A percentile compares a stretch with the other conserved stretches of the same genome.
phyloP scores from a whole-genome alignment of 2,113 vertebrate genomes.

The Zosterops hypoxanthus region DNA sequence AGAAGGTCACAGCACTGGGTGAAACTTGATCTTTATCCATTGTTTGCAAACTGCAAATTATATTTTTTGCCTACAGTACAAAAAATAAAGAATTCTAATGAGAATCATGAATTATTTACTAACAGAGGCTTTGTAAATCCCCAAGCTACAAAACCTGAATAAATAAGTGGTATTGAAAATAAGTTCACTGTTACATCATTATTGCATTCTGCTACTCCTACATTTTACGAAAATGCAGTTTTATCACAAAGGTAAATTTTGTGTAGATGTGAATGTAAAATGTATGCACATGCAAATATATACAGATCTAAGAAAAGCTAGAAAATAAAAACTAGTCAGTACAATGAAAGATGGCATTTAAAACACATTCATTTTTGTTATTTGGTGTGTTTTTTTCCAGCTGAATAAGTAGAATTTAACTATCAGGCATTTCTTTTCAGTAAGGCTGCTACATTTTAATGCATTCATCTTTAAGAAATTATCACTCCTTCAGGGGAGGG shows the following conservation, averaged over 20 bases:
- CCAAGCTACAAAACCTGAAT: slow-evolving; percentile 5
- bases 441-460: not conserved
- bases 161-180: not conserved
- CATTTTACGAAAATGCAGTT: not conserved
- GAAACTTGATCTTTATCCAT: not conserved
- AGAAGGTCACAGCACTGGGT: not conserved
- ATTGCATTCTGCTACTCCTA: not conserved
- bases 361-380: not conserved
- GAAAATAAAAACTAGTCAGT: not conserved
- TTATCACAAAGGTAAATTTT: not conserved
- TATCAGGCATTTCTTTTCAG: not conserved
- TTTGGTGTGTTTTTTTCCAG: not conserved
- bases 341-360: not conserved
- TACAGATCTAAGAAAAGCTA: not conserved
- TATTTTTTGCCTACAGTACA: slow-evolving; percentile 1
- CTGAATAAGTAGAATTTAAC: not conserved
- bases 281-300: not conserved
- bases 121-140: not conserved
- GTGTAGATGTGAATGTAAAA: not conserved
- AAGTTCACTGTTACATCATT: not conserved
- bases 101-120: slow-evolving; percentile 56
- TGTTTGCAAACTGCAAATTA: slow-evolving; percentile 18
- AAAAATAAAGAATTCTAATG: slow-evolving; percentile 37
- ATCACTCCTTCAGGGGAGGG: not conserved
- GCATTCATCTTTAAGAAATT: not conserved